Conservation (phyloP, 2,797 vertebrate species). For the Lutjanus argentimaculatus region DNA sequence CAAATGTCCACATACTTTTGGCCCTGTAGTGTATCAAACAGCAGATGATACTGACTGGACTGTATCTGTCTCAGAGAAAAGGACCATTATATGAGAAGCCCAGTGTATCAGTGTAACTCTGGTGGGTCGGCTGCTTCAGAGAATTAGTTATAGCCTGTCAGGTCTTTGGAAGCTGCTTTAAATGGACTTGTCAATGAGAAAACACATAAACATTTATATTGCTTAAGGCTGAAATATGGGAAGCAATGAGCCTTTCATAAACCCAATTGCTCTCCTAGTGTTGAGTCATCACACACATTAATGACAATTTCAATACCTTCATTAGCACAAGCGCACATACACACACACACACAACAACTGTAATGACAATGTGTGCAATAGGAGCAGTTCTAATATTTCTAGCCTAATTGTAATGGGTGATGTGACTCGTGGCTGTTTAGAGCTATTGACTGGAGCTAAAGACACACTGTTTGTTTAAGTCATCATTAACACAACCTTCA, state of each 20-base stretch:
- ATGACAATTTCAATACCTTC: constrained; percentile 84
- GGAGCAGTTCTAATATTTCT: constrained; percentile 66
- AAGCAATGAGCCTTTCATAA: constrained; percentile 81
- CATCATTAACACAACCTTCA: constrained; percentile 70
- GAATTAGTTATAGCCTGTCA: constrained; percentile 57
- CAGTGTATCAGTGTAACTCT: constrained; percentile 23
- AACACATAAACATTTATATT: constrained; percentile 79
- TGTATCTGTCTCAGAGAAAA: not conserved
- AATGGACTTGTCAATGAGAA: constrained; percentile 78
- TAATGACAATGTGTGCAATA: constrained; percentile 29
- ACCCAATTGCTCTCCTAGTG: constrained; percentile 66
- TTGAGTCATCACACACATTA: constrained; percentile 79
- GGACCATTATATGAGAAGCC: not conserved
- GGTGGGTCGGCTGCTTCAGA: constrained; percentile 5
- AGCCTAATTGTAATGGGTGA: constrained; percentile 69
- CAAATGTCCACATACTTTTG: not conserved
- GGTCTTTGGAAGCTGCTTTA: constrained; percentile 65
- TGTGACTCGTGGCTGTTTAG: constrained; percentile 68
- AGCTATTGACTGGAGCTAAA: constrained; percentile 66
- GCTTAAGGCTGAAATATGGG: constrained; percentile 82
- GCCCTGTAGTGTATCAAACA: not conserved
- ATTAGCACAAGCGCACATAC: constrained; percentile 61
- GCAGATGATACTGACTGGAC: not conserved
- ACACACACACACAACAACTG: not conserved
- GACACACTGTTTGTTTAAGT: constrained; percentile 73